Conservation (phyloP, 2,888 invertebrate species). For the Timema podura region DNA sequence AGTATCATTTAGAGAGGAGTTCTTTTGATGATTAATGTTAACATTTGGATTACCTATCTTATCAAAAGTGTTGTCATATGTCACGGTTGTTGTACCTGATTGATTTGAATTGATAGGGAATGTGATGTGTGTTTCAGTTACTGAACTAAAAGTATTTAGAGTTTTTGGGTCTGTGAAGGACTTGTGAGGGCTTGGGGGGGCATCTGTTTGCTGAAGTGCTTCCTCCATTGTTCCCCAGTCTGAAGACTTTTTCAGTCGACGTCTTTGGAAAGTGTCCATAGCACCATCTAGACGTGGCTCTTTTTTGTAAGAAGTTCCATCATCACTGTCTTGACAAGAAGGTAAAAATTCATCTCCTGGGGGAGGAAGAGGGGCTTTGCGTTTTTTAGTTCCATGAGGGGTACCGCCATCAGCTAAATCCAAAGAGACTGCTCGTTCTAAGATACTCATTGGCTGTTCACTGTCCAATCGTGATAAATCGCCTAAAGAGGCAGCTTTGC, state of each 20-base stretch:
- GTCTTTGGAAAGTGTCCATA: conserved; percentile 62
- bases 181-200: neutral
- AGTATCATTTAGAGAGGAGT: neutral
- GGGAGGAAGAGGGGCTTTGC: conserved; percentile 57
- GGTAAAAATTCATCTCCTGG: conserved; percentile 33
- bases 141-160: conserved; percentile 3
- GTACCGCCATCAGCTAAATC: conserved; percentile 56
- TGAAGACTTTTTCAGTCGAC: conserved; percentile 66
- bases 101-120: neutral
- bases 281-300: conserved; percentile 46
- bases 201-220: conserved; percentile 43
- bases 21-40: neutral
- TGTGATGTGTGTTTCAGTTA: neutral
- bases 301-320: conserved; percentile 34
- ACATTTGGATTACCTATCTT: neutral
- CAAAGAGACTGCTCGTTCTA: conserved; percentile 73
- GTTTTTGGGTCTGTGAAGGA: neutral
- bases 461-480: conserved; percentile 68
- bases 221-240: conserved; percentile 75
- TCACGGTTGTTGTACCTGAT: conserved; percentile 3
- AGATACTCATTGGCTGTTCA: conserved; percentile 35
- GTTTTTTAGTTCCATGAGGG: conserved; percentile 50
- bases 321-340: conserved; percentile 43
- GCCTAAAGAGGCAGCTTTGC: conserved; percentile 75
- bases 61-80: conserved; percentile 5